phyloP scores from a whole-genome alignment of 2,113 vertebrate genomes.

The Muntiacus reevesi region DNA sequence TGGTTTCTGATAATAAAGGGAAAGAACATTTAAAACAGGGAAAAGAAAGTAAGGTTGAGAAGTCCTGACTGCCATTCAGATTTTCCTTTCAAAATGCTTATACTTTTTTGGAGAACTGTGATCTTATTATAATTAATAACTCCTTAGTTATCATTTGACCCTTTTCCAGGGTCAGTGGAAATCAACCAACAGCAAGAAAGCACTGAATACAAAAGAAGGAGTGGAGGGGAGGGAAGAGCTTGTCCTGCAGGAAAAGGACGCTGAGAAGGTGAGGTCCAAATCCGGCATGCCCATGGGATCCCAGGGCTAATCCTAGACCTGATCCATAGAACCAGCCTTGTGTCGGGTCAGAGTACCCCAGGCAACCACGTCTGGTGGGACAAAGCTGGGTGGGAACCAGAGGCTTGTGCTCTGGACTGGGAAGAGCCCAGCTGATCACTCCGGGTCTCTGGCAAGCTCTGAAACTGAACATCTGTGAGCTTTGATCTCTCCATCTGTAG shows the following conservation, averaged over 20 bases:
- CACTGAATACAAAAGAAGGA: background rate
- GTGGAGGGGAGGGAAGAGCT: background rate
- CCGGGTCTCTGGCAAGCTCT: slow-evolving; percentile 40
- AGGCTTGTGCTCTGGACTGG: background rate
- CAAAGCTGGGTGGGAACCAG: background rate
- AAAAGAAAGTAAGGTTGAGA: background rate
- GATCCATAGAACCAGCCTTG: background rate
- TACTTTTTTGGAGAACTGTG: background rate
- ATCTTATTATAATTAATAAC: background rate
- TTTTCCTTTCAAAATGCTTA: background rate
- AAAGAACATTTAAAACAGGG: background rate
- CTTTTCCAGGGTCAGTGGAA: background rate
- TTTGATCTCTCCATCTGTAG: slow-evolving; percentile 40
- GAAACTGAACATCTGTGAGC: slow-evolving; percentile 35
- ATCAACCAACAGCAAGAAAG: background rate
- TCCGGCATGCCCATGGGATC: fast-evolving
- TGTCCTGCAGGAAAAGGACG: background rate
- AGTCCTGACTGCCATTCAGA: background rate
- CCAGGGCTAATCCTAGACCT: background rate
- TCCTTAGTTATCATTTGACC: background rate
- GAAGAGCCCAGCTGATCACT: background rate
- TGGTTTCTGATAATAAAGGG: background rate
- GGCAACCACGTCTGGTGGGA: background rate
- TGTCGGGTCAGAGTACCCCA: background rate
- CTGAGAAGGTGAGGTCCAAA: background rate